Evolutionary conservation across 2,797 vertebrate genomes (phyloP).

Genomic region (Uromys caudimaculatus): DNA sequence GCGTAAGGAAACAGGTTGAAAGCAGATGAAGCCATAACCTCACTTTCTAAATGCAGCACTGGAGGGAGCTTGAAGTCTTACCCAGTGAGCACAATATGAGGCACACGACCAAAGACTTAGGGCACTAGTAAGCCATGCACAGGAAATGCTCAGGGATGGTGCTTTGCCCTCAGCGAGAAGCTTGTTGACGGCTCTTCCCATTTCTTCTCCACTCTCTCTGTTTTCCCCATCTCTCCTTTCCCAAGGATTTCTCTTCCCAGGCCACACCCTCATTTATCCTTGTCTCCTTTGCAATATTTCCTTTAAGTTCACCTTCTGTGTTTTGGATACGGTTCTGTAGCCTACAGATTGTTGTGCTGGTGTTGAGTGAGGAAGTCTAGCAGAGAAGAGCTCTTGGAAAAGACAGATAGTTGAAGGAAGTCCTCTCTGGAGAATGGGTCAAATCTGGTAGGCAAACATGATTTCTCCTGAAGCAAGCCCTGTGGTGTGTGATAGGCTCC

Average conservation of each 20-base stretch:
- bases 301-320: background rate
- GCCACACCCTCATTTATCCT: too few relatives aligned
- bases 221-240: background rate
- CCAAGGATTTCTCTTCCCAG: rapidly evolving
- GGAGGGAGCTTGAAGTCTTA: background rate
- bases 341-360: background rate
- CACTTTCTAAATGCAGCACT: background rate
- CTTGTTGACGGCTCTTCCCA: background rate
- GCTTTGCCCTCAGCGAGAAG: too few relatives aligned
- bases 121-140: background rate
- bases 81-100: background rate
- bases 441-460: background rate
- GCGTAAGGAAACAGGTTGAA: background rate
- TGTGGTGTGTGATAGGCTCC: background rate
- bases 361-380: background rate
- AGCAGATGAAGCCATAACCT: background rate
- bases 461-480: background rate
- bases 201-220: rapidly evolving
- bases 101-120: background rate
- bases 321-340: background rate
- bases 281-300: background rate
- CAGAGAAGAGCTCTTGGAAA: background rate
- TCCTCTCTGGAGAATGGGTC: background rate
- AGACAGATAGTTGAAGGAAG: background rate
- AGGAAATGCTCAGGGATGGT: too few relatives aligned